Base-by-base conservation (phyloP, 2,797 vertebrate species). In the Fringilla coelebs region DNA sequence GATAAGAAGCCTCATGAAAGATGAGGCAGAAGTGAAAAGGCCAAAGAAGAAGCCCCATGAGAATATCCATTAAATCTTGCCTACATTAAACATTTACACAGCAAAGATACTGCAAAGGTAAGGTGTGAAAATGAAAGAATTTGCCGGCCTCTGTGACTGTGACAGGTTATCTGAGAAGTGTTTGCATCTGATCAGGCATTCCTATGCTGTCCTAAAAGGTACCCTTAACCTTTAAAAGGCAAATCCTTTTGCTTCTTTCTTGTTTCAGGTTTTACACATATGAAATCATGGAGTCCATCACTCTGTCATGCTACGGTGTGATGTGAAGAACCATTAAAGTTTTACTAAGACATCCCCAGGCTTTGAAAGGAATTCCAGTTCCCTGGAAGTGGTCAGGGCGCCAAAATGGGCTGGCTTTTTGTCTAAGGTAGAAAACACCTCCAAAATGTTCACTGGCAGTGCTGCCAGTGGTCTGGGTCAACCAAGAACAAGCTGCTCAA, bases 291-390 rank as follows among this genome's bases (percentile, higher is more conserved):
- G 24, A n/a, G 22, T 55, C 9, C 13, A 2, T 46, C 40, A 14
- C 22, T 8, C 15, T 28, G 22, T 41, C 77, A 36, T 55, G 48
- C 26, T 28, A 7, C 1, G 0, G 36, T 25, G 32, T 29, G 0
- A 41, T 25, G 32, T 29, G 28, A 82, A 43, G 20, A 17, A n/a
- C 45, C 24, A 45, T n/a, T 45, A 38, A 57, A 51, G 24, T 32
- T 57, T n/a, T 63, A 18, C 7, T 20, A 49, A 38, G 51, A 14
- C 11, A 28, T 29, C 4, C 21, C 2, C 8, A 34, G 49, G 10
- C 6, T 49, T 63, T 57, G n/a, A 57, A 45, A 70, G 36, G 32
- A 63, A 45, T 51, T 70, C 8, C 20, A 38, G 22, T 28, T 49
- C 28, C 25, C 49, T 51, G 36, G 32, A 70, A 38, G 10, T n/a